These are phyloP conservation scores for Xylota segnis DNA, from an alignment of 2,888 invertebrate species.

Conservation along the genomic window DNA sequence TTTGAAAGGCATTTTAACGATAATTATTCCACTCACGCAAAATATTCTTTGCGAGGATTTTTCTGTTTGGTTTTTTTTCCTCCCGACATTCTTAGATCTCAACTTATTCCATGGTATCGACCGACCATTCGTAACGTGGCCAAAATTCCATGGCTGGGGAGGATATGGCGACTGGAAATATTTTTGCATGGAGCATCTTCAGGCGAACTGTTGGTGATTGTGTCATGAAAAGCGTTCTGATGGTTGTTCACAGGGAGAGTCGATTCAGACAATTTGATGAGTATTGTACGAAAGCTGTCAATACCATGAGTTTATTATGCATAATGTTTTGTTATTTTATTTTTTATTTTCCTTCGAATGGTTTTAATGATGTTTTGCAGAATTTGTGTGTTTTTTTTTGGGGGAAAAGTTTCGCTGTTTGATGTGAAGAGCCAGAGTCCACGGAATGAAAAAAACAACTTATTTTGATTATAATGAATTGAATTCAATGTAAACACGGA, in stretches of 20 bases:
- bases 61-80: background rate
- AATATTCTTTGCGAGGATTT: constrained; percentile 11
- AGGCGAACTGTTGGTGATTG: background rate
- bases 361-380: constrained; percentile 6
- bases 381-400: background rate
- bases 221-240: background rate
- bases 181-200: background rate
- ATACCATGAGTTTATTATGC: constrained; percentile 31
- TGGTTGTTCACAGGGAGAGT: background rate
- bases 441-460: background rate
- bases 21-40: constrained; percentile 61
- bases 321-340: constrained; percentile 22
- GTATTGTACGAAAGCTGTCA: constrained; percentile 40
- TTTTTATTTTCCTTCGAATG: constrained; percentile 2
- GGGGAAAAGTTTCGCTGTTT: background rate
- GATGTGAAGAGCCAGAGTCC: background rate
- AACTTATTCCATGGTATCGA: constrained; percentile 1
- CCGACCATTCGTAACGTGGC: constrained; percentile 33
- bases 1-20: constrained; percentile 40
- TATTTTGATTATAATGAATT: constrained; percentile 5
- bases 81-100: background rate
- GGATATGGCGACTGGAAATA: background rate
- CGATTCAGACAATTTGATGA: constrained; percentile 41
- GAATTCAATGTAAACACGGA: background rate
- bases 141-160: constrained; percentile 10